These are phyloP conservation scores for Matsumyia berberina DNA, from an alignment of 2,888 invertebrate species.

Conservation along the genomic window DNA sequence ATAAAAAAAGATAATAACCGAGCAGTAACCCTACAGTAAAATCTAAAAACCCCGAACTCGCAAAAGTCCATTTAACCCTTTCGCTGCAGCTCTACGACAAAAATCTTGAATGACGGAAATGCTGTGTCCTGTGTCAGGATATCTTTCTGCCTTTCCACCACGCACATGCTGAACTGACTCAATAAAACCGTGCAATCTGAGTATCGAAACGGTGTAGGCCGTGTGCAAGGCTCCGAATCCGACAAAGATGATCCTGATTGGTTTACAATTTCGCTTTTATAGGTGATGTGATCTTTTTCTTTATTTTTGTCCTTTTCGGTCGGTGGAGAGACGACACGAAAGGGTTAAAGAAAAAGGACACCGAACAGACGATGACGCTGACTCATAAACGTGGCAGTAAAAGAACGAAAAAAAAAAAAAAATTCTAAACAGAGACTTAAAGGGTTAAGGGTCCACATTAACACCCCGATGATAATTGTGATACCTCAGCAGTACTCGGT, in stretches of 20 bases:
- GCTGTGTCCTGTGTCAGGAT: slow-evolving; percentile 42
- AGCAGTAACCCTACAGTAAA: slow-evolving; percentile 44
- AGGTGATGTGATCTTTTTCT: slow-evolving; percentile 56
- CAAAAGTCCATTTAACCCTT: slow-evolving; percentile 63
- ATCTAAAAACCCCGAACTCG: slow-evolving; percentile 4
- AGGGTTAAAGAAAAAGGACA: slow-evolving; percentile 57
- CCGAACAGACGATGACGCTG: slow-evolving; percentile 38
- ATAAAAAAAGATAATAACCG: slow-evolving; percentile 56
- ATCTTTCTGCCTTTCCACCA: slow-evolving; percentile 31
- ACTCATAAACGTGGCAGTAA: slow-evolving; percentile 52
- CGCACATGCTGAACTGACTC: slow-evolving; percentile 33
- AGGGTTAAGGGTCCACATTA: slow-evolving; percentile 64
- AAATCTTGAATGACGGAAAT: slow-evolving; percentile 53
- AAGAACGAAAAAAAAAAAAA: slow-evolving; percentile 12
- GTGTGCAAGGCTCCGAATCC: slow-evolving; percentile 68
- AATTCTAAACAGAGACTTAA: slow-evolving; percentile 31
- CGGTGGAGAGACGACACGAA: slow-evolving; percentile 49
- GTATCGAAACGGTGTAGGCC: too few relatives aligned
- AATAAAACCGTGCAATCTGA: slow-evolving; percentile 37
- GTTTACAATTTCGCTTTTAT: slow-evolving; percentile 70
- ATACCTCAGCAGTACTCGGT: slow-evolving; percentile 38
- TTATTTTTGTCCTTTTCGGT: slow-evolving; percentile 14
- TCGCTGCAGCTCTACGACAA: slow-evolving; percentile 16
- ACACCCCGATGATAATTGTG: slow-evolving; percentile 65
- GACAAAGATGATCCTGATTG: slow-evolving; percentile 74